These are phyloP conservation scores for Crocallis elinguaria DNA, from an alignment of 2,888 invertebrate species.

Conservation along the genomic window DNA sequence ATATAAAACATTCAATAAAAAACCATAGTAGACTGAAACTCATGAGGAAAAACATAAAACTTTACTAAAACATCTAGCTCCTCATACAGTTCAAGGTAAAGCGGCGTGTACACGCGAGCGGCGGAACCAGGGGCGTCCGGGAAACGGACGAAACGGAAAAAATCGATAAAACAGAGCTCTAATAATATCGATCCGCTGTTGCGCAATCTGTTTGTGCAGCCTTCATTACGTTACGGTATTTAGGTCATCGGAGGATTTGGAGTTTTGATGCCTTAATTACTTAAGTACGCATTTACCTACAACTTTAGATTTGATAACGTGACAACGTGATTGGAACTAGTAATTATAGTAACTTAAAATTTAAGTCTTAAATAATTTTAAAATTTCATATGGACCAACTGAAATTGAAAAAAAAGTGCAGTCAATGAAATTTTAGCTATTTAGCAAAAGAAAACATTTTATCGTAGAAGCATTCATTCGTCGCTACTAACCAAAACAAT, in stretches of 20 bases:
- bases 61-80: constrained; percentile 11
- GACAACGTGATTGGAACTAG: no score
- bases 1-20: no score
- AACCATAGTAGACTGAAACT: no score
- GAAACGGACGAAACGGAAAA: constrained; percentile 69
- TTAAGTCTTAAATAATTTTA: no score
- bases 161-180: constrained; percentile 53
- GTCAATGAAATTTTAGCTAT: not conserved
- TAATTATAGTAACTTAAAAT: no score
- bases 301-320: no score
- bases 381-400: no score
- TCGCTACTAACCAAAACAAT: constrained; percentile 1
- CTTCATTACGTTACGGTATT: constrained; percentile 41
- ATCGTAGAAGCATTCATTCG: no score
- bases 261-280: no score
- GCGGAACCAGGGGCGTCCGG: constrained; percentile 75
- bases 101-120: constrained; percentile 64
- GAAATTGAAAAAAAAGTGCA: no score
- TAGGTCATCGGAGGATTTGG: constrained; percentile 11
- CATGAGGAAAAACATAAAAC: no score
- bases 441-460: not conserved
- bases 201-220: constrained; percentile 48
- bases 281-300: no score
- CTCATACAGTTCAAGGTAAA: constrained; percentile 46
- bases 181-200: constrained; percentile 64